These are phyloP conservation scores for Pterostichus niger DNA, from an alignment of 2,888 invertebrate genomes.

Conservation along the genomic window DNA sequence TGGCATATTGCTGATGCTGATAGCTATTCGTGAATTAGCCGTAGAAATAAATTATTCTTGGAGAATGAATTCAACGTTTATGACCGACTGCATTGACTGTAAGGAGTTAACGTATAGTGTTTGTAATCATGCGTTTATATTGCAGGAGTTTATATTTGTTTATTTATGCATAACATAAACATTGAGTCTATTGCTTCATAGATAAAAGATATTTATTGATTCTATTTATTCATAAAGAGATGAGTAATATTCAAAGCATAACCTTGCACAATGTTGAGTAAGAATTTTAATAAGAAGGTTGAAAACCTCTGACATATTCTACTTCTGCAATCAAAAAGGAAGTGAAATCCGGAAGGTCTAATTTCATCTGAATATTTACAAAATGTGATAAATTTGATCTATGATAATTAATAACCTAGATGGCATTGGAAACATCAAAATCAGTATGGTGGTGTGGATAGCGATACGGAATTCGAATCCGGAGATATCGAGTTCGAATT, in stretches of 20 bases:
- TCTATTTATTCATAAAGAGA: conserved; percentile 4
- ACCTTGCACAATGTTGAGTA: no score
- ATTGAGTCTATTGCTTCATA: conserved; percentile 20
- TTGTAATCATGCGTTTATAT: neutral
- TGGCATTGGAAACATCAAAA: no score
- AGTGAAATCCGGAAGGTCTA: no score
- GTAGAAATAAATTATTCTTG: conserved; percentile 34
- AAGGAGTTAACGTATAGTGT: conserved; percentile 18
- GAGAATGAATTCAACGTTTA: conserved; percentile 50
- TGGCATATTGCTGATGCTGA: conserved; percentile 51
- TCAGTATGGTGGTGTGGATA: no score
- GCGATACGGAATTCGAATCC: no score
- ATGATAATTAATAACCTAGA: no score
- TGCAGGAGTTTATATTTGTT: conserved; percentile 35
- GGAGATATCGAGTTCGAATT: no score
- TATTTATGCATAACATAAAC: conserved; percentile 40
- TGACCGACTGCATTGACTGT: conserved; percentile 29
- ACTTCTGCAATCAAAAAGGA: no score
- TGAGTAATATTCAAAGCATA: conserved; percentile 5
- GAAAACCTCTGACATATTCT: no score
- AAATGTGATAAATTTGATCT: no score
- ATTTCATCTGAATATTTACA: no score
- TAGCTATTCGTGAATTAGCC: conserved; percentile 37
- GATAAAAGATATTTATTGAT: conserved; percentile 15
- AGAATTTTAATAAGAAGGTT: no score